Evolutionary conservation across 2,888 invertebrate genomes (phyloP).

Genomic region (Patella caerulea): DNA sequence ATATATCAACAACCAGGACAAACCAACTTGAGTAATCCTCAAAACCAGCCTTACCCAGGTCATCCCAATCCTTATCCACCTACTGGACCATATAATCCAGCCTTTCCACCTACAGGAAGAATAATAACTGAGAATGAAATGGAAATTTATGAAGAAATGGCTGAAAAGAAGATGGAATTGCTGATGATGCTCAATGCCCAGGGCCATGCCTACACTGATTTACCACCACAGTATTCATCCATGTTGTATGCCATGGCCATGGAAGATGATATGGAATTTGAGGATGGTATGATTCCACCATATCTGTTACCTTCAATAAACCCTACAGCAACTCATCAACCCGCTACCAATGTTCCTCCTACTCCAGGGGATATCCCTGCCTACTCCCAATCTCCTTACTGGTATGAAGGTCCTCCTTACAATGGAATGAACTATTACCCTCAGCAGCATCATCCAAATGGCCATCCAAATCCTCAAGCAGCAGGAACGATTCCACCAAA

Average conservation of each 20-base stretch:
- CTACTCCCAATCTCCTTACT: neutral
- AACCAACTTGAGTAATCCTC: neutral
- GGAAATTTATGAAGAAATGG: neutral
- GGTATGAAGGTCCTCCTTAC: neutral
- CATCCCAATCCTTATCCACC: neutral
- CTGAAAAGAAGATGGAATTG: neutral
- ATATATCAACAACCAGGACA: no score
- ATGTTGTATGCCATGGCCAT: neutral
- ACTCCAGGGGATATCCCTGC: neutral
- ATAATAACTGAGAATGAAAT: neutral
- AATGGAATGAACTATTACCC: neutral
- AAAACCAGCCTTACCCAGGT: neutral
- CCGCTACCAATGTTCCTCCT: neutral
- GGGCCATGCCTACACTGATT: neutral
- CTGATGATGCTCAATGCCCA: neutral
- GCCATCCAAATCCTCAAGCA: no score
- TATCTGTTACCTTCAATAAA: no score
- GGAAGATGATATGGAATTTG: neutral
- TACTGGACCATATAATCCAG: neutral
- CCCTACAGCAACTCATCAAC: neutral
- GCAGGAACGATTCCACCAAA: no score
- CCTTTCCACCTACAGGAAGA: neutral
- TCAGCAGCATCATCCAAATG: neutral
- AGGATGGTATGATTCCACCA: neutral
- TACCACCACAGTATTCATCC: neutral